Percentiles rank a stretch among this genome's conserved stretches.
phyloP scores from a whole-genome alignment of 2,888 invertebrate species.

The Drosophila tripunctata region DNA sequence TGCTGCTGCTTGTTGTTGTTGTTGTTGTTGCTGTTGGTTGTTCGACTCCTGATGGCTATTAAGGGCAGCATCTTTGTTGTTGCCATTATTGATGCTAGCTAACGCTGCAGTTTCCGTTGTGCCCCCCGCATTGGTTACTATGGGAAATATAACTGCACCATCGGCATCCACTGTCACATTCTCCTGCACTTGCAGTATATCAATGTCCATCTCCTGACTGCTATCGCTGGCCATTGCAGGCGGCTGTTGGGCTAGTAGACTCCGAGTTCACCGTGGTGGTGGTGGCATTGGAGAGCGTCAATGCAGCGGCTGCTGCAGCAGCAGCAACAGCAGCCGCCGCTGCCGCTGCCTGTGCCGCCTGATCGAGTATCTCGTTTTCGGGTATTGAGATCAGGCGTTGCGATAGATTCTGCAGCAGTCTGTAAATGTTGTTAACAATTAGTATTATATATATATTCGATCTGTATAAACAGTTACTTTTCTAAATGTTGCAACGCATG shows the following conservation, averaged over 20 bases:
- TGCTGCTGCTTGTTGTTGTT: not conserved
- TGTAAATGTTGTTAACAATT: conserved; percentile 49
- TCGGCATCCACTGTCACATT: conserved; percentile 83
- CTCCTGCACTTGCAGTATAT: conserved; percentile 86
- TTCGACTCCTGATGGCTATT: conserved; percentile 46
- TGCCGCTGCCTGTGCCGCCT: conserved; percentile 83
- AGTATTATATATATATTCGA: not conserved
- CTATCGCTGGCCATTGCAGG: conserved; percentile 77
- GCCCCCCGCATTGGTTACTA: conserved; percentile 46
- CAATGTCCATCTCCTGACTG: conserved; percentile 86
- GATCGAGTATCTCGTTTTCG: conserved; percentile 86
- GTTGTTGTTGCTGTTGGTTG: conserved; percentile 32
- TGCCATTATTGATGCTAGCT: conserved; percentile 42
- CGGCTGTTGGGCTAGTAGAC: conserved; percentile 56
- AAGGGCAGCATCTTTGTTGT: conserved; percentile 34
- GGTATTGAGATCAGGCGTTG: conserved; percentile 86
- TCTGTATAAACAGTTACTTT: conserved; percentile 83
- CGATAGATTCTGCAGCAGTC: conserved; percentile 86
- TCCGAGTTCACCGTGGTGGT: conserved; percentile 65
- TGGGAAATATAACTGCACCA: conserved; percentile 81
- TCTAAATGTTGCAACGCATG: conserved; percentile 90
- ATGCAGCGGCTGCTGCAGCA: conserved; percentile 75
- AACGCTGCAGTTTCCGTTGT: conserved; percentile 28
- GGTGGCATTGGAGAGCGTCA: conserved; percentile 74
- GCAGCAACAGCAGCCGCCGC: conserved; percentile 81